Conservation (phyloP, 2,113 vertebrate species). For the Lontra canadensis region DNA sequence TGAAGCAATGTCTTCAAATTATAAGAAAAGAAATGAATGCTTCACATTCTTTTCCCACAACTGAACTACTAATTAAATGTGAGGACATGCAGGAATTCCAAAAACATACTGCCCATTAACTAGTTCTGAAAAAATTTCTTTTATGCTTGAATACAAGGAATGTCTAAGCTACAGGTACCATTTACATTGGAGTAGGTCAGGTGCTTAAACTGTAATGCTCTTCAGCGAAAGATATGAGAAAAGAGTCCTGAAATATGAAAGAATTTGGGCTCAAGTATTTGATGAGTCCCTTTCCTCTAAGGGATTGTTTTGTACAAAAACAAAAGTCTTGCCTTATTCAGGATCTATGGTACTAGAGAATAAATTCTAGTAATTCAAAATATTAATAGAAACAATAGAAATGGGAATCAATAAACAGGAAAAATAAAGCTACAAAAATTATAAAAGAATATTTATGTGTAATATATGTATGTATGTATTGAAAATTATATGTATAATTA, state of each 20-base stretch:
- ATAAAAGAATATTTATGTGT: background rate
- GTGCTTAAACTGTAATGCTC: background rate
- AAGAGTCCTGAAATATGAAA: background rate
- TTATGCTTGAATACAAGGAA: conserved; percentile 7
- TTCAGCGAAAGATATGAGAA: background rate
- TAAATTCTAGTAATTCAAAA: background rate
- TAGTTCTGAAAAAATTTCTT: background rate
- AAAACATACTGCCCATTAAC: background rate
- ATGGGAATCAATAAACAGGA: background rate
- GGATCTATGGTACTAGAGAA: background rate
- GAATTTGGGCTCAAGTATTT: background rate
- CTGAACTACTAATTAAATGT: background rate
- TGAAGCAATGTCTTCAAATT: background rate
- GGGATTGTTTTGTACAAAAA: background rate
- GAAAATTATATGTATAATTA: background rate
- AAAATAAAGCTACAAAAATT: background rate
- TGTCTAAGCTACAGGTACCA: background rate
- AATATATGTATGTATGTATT: background rate
- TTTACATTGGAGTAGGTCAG: background rate
- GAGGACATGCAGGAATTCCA: background rate
- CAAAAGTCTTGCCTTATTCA: background rate
- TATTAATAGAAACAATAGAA: background rate
- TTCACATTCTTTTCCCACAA: background rate
- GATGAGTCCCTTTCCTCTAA: background rate
- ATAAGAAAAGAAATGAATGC: background rate